A percentile compares a stretch with the other conserved stretches of the same genome.
These are phyloP conservation scores for Bubo blakistoni DNA, from an alignment of 2,113 vertebrate genomes.

Conservation along the genomic window DNA sequence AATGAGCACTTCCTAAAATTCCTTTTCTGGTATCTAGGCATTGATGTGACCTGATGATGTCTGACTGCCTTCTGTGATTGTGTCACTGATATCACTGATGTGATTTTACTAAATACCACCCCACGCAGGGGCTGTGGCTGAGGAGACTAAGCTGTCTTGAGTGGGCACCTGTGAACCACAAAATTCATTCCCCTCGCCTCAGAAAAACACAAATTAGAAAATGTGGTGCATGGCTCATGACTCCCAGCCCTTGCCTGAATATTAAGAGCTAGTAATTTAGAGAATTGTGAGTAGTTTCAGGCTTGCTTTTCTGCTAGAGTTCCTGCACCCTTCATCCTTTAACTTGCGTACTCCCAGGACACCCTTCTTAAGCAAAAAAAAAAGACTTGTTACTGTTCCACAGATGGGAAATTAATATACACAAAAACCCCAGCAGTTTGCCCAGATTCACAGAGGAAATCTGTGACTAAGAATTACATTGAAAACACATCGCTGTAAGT, in stretches of 20 bases:
- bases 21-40: neutral
- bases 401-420: neutral
- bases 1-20: neutral
- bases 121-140: neutral
- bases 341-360: neutral
- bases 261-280: neutral
- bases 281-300: neutral
- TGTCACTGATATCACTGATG: neutral
- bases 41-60: accelerated
- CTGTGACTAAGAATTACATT: neutral
- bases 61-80: neutral
- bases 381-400: neutral
- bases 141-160: neutral
- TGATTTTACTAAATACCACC: neutral
- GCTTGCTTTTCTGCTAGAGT: neutral
- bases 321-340: neutral
- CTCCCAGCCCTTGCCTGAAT: neutral
- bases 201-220: neutral
- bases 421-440: neutral
- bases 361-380: neutral
- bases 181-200: neutral
- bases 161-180: accelerated
- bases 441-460: neutral
- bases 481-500: neutral
- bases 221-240: neutral